Base-by-base conservation (phyloP, 2,888 invertebrate genomes). In the Koerneria pararmatus region DNA sequence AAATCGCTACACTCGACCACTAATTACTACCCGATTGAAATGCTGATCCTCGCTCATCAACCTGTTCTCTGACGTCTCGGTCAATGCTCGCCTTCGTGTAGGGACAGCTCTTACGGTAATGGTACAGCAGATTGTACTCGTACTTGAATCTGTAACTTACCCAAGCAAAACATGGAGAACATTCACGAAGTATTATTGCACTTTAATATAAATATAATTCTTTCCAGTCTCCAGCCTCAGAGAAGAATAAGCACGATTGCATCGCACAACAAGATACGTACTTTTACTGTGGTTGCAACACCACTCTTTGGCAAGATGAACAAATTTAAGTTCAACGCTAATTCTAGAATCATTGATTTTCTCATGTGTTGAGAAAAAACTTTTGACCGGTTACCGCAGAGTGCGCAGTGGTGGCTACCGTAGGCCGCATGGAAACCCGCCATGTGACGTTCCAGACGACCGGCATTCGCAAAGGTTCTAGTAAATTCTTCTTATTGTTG, bases 91-190 rank as follows among this genome's bases (percentile, higher is more conserved):
- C 67, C 61, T 72, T 70, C 37, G 80, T 75, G 67, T 78, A 81
- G 19, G 74, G 76, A 54, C 80, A 80, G 34, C 70, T 72, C 32
- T 69, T 70, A 19, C 80, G 76, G 65, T 81, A 81, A 68, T 80
- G 80, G 63, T 77, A 81, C 22, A 80, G 70, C 48, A 80, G 69
- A 64, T 79, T 79, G 73, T 80, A 81, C 61, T 81, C 80, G 67
- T 80, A 81, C 66, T 78, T 80, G 37, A 65, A 69, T 51, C 6
- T n/a, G 8, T 8, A n/a, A 51, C 8, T n/a, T n/a, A n/a, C n/a
- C n/a, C n/a, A n/a, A n/a, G n/a, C n/a, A n/a, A n/a, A n/a, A n/a
- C n/a, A 11, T 15, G n/a, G 15, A 46, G 15, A 11, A 11, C 11
- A 46, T 15, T n/a, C 46, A 46, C n/a, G 11, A 11, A 46, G 11